Evolutionary conservation across 1,140 invertebrate genomes (phyloP).

Genomic region (Thalassaphorura encarpata): DNA sequence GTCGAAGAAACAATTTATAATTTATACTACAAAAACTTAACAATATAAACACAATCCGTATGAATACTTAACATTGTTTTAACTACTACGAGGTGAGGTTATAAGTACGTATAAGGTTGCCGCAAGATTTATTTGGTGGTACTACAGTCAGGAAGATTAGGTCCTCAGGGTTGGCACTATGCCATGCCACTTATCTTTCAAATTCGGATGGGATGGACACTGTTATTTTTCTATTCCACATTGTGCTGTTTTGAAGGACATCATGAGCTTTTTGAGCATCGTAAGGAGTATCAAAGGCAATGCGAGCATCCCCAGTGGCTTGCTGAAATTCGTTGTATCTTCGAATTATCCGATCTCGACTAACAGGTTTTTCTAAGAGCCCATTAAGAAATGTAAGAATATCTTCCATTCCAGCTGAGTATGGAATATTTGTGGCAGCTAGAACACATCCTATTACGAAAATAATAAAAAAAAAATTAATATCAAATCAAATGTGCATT

Average conservation of each 20-base stretch:
- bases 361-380: slow-evolving; percentile 42
- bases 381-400: slow-evolving; percentile 75
- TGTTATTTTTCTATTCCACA: slow-evolving; percentile 18
- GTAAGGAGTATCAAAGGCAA: slow-evolving; percentile 59
- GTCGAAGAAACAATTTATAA: no score
- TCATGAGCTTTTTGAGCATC: slow-evolving; percentile 23
- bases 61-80: no score
- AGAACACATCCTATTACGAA: slow-evolving; percentile 59
- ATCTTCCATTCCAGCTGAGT: slow-evolving; percentile 70
- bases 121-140: no score
- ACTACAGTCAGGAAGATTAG: no score
- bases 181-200: no score
- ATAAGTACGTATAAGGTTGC: no score
- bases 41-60: no score
- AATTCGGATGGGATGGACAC: not conserved
- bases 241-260: slow-evolving; percentile 6
- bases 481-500: no score
- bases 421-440: slow-evolving; percentile 73
- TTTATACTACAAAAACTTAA: no score
- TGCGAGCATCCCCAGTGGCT: slow-evolving; percentile 78
- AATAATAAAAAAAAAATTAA: not conserved
- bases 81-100: no score
- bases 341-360: slow-evolving; percentile 64
- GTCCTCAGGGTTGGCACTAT: no score
- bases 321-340: slow-evolving; percentile 71